Evolutionary conservation across 1,140 invertebrate genomes (phyloP), one percentile per base, ranked within the genome.

Genomic region (Bombus pascuorum): DNA sequence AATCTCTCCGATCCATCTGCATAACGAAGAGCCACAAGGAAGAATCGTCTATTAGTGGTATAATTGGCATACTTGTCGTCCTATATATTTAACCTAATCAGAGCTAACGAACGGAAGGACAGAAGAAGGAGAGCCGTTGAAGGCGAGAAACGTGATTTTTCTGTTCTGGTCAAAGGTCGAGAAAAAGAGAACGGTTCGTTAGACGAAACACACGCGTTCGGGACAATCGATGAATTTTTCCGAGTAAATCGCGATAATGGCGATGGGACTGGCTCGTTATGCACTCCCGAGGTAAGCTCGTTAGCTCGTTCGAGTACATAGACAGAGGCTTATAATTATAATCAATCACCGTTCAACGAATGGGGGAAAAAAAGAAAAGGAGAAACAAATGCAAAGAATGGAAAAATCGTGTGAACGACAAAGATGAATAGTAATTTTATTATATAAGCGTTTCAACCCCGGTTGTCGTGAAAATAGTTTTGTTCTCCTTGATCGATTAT

Each of bases 151-250:
- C 15, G 5, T 53, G 39, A 74, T 53, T 80, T 53, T 70, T 22
- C 32, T 44, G 5, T 18, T 53, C 47, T 5, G 32, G 18, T 10
- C 8, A 53, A 80, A 80, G 65, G 44, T 80, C 65, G 32, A 53
- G 47, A 53, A 53, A 53, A 62, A 28, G 59, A n/a, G 59, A 76
- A 57, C 74, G 28, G 28, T 59, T 78, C 59, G 59, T 78, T 78
- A 66, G n/a, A 28, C 59, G 53, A 42, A 34, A 75, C 47, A 53
- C 18, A 53, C 59, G 9, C 28, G 42, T 1, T 13, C 32, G 39
- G n/a, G 32, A 71, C 25, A 71, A 71, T 57, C 78, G 44, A 71
- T 81, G 37, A 81, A 81, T 81, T 81, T 81, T 81, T 81, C 42
- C 34, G n/a, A 53, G 66, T 71, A 71, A 53, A 71, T 81, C 78